Evolutionary conservation across 2,113 vertebrate genomes (phyloP), one percentile per base, ranked within the genome.

Genomic region (Crotalus horridus): DNA sequence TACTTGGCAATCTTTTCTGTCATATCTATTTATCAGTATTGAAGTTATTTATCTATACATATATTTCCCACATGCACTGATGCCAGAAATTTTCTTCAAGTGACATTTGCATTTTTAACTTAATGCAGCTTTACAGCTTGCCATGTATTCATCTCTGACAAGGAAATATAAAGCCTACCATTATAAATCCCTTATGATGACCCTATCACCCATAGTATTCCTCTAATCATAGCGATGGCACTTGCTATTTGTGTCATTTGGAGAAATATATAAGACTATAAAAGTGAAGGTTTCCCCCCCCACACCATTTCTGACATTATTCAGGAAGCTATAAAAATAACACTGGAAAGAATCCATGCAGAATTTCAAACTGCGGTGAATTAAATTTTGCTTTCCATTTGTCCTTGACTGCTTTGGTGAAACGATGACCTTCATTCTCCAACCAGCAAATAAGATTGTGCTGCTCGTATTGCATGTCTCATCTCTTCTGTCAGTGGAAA

Each of bases 131-230:
- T 95, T 96, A 93, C 92, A 94, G 86, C 93, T 95, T 48, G 91
- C 94, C 64, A 95, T 94, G 90, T 91, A 89, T 94, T 95, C 87
- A 95, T 64, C 89, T 92, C 87, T 95, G 96, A 96, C 96, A 94
- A 69, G 55, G 91, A 91, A 95, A 96, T 91, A 94, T 81, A 92
- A 93, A 95, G 55, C 95, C 93, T 90, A 88, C 90, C 15, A 1
- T 94, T 96, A 95, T 96, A 96, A 97, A 96, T 95, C 95, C 94
- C 96, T 97, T 89, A 95, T 95, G 95, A 95, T 94, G 96, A 96
- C 95, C 95, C 94, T 91, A 81, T 95, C 96, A 96, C 46, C 91
- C 20, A 13, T 92, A 87, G 87, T 94, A 90, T 94, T 96, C 94
- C 92, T 96, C 95, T 93, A 94, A 95, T 96, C 95, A 91, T 91